Conservation (phyloP, 1,140 invertebrate species). For the Leptonema lineaticorne region DNA sequence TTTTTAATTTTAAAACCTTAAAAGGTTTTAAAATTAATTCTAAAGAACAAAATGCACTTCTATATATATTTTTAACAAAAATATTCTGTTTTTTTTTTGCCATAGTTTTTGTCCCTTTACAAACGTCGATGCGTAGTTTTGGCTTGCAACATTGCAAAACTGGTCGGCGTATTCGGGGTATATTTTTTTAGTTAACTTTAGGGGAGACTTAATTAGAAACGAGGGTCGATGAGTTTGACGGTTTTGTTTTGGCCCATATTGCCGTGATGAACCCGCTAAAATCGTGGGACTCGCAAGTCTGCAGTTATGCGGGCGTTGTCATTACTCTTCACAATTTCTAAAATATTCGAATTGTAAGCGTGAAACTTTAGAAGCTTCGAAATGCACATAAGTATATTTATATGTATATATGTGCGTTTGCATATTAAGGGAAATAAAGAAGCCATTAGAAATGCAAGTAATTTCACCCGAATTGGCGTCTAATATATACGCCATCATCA, state of each 20-base stretch:
- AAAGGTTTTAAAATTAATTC: too few species aligned
- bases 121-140: neutral
- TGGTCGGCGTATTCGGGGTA: conserved; percentile 1
- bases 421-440: conserved; percentile 11
- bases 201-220: conserved; percentile 39
- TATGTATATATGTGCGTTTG: too few species aligned
- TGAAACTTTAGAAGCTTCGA: too few species aligned
- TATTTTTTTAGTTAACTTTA: conserved; percentile 4
- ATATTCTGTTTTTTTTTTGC: neutral
- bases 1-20: too few species aligned
- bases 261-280: neutral
- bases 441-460: conserved; percentile 24
- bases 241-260: conserved; percentile 29
- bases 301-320: conserved; percentile 14
- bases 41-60: too few species aligned
- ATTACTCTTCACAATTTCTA: conserved; percentile 4
- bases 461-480: conserved; percentile 8
- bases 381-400: too few species aligned
- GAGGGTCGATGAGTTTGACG: conserved; percentile 25
- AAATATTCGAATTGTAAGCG: neutral
- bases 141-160: conserved; percentile 19
- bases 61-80: too few species aligned
- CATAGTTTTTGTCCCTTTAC: neutral
- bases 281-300: conserved; percentile 1
- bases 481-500: neutral